phyloP scores from a whole-genome alignment of 1,140 invertebrate genomes.

The Bombus fervidus region DNA sequence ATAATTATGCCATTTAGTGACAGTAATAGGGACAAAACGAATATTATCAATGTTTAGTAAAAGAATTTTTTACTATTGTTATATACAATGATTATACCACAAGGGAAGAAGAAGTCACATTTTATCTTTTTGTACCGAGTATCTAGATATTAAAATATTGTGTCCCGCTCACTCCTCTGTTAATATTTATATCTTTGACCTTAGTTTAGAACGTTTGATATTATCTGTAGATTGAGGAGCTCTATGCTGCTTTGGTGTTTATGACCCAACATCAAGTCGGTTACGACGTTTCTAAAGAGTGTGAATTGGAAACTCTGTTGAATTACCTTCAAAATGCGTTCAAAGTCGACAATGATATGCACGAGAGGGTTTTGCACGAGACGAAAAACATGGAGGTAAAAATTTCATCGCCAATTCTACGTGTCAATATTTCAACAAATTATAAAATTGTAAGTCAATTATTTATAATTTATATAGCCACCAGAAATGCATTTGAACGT shows the following conservation, averaged over 20 bases:
- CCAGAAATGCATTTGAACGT: constrained; percentile 96
- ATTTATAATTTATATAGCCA: constrained; percentile 83
- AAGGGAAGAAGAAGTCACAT: no score
- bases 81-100: no score
- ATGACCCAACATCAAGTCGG: constrained; percentile 97
- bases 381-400: constrained; percentile 88
- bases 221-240: constrained; percentile 89
- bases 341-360: constrained; percentile 89
- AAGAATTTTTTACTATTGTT: no score
- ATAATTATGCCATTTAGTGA: neutral
- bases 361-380: constrained; percentile 86
- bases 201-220: no score
- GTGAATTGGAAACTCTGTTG: constrained; percentile 88
- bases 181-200: no score
- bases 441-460: constrained; percentile 3
- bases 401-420: neutral
- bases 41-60: no score
- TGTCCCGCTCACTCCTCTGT: no score
- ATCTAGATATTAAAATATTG: no score
- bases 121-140: no score
- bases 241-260: constrained; percentile 96
- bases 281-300: constrained; percentile 87
- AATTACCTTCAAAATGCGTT: constrained; percentile 95
- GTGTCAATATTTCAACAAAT: neutral
- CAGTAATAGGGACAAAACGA: no score